Evolutionary conservation across 2,888 invertebrate genomes (phyloP), one percentile per base, ranked within the genome.

Genomic region (Andrena marginata): DNA sequence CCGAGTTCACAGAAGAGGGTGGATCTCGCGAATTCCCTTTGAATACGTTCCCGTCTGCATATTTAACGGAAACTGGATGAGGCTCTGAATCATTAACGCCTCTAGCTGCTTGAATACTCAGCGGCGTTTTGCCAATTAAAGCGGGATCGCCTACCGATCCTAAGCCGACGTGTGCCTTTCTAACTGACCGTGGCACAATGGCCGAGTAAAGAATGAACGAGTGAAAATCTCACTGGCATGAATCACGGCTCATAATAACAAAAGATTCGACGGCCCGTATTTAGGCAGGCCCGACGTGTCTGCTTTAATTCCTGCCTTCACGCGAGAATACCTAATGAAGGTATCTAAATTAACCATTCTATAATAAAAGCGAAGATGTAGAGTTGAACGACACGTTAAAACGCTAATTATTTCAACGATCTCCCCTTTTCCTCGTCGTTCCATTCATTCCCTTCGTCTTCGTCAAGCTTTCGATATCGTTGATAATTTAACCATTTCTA

Each of bases 201-300:
- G 49, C 7, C 72, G 51, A 33, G 26, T 13, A 60, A 63, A 51
- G 69, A 56, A 65, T 56, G 20, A 35, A 48, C 56, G 42, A 29
- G 8, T 10, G 23, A 48, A 62, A 70, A 60, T 63, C 20, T 54
- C 51, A 10, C 7, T 3, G n/a, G 5, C 29, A 16, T 74, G 78
- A 81, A 74, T 81, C 81, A 74, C 49, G 31, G 33, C 20, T n/a
- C 8, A 48, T 51, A 70, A 77, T 68, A 71, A 62, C 68, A 56
- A 59, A 77, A 31, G 56, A 62, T 70, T 64, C 10, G 65, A 35
- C 69, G 68, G 29, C n/a, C 68, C 64, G 59, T 64, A 81, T 81
- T 77, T 73, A 65, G 68, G 16, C 51, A 29, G 13, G 3, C 4
- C 26, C 16, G 29, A n/a, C 33, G n/a, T 42, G 72, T 62, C 62